Base-by-base conservation (phyloP, 1,140 invertebrate genomes). In the Orussus abietinus region DNA sequence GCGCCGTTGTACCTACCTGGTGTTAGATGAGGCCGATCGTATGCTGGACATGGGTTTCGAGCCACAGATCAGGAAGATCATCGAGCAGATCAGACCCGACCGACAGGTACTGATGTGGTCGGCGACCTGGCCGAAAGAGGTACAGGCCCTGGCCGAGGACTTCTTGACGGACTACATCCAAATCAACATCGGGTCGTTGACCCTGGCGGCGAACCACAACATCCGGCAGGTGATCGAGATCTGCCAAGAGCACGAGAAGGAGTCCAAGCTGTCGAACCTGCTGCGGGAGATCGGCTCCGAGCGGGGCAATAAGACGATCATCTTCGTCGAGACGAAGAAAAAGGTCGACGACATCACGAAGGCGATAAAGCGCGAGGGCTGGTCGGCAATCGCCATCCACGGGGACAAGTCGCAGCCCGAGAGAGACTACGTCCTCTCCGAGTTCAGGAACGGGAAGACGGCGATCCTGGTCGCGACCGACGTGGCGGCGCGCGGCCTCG, bases 81-180 rank as follows among this genome's bases (percentile, higher is more conserved):
- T 99, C 45, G 87, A 93, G 61, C 94, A 98, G 66, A 95, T 99
- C 53, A 79, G 86, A 58, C 92, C 92, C 4, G 92, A 97, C 64
- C 79, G 94, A 31, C 95, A 98, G 73, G 92, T 93, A 2, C 76
- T 98, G 3, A 98, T 98, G 96, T 98, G 95, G 92, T 95, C 90
- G 31, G 96, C 96, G n/a, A 98, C 96, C 5, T 98, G 96, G 96
- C 96, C 96, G 1, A 96, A 96, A 70, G 95, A 98, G 75, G 95
- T 98, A 3, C 86, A 92, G 62, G 82, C 83, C 17, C 69, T 98
- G 1, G 96, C 96, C 40, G 90, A 95, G 65, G 95, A 98, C 61
- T 98, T 97, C 57, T 77, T 98, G 4, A 84, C 77, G 41, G 87
- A 97, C 66, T 95, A 96, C 57, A 80, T 87, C 37, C 84, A 86